These are phyloP conservation scores for Ethmia dodecea DNA, from an alignment of 2,888 invertebrate species.

Conservation along the genomic window DNA sequence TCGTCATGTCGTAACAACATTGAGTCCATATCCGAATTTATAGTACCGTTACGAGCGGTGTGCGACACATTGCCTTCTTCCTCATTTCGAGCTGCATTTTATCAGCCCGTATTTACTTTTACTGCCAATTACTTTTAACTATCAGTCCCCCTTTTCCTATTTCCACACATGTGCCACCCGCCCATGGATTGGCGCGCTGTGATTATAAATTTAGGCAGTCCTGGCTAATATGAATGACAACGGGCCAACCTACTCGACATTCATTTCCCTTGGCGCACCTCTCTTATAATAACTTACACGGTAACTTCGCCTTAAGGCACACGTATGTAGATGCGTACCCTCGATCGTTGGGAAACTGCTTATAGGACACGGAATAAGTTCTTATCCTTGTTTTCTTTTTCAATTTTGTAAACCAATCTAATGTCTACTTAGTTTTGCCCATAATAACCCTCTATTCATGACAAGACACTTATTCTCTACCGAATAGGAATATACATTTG, in stretches of 20 bases:
- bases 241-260: constrained; percentile 72
- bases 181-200: constrained; percentile 60
- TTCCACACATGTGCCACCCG: constrained; percentile 42
- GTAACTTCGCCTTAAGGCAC: constrained; percentile 66
- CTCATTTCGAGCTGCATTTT: constrained; percentile 35
- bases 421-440: too few relatives aligned
- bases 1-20: constrained; percentile 25
- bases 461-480: constrained; percentile 23
- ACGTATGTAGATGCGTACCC: constrained; percentile 27
- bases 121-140: constrained; percentile 21
- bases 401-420: too few relatives aligned
- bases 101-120: constrained; percentile 42
- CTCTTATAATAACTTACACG: constrained; percentile 76
- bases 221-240: constrained; percentile 77
- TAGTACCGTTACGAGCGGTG: constrained; percentile 33
- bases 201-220: constrained; percentile 74
- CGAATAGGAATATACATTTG: constrained; percentile 28
- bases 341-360: too few relatives aligned
- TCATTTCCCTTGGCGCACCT: constrained; percentile 75
- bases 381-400: too few relatives aligned
- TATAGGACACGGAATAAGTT: too few relatives aligned
- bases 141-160: constrained; percentile 35
- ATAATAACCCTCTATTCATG: constrained; percentile 22
- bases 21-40: constrained; percentile 33
- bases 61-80: constrained; percentile 32